Conservation (phyloP, 2,113 vertebrate species). For the Tonatia bakeri region DNA sequence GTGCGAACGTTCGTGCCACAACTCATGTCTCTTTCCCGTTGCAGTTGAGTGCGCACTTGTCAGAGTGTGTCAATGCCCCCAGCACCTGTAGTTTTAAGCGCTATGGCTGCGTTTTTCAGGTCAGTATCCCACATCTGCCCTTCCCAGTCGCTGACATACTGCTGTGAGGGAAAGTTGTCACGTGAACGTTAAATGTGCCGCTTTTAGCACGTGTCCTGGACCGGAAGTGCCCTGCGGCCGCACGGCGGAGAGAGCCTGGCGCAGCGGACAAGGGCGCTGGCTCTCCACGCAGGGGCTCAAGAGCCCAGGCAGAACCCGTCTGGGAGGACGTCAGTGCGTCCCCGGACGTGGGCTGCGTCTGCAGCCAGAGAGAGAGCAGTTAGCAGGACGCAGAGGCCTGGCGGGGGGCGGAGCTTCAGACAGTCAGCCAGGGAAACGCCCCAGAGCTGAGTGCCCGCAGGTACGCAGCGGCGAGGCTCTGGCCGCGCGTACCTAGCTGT, state of each 20-base stretch:
- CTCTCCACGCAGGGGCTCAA: constrained; percentile 30
- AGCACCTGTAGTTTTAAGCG: constrained; percentile 95
- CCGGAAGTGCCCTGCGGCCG: constrained; percentile 37
- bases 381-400: not conserved
- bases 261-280: constrained; percentile 51
- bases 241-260: constrained; percentile 21
- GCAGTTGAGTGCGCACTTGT: constrained; percentile 90
- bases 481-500: rapidly evolving
- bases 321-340: not conserved
- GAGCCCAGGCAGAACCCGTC: constrained; percentile 18
- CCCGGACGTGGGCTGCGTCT: not conserved
- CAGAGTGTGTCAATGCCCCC: constrained; percentile 97
- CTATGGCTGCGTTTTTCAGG: constrained; percentile 97
- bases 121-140: constrained; percentile 86
- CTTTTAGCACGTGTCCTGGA: constrained; percentile 69
- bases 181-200: constrained; percentile 59
- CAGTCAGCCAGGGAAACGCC: not conserved
- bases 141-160: constrained; percentile 80
- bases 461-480: not conserved
- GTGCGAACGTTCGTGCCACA: constrained; percentile 83
- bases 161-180: constrained; percentile 74
- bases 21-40: constrained; percentile 86
- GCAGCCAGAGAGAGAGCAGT: not conserved
- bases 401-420: constrained; percentile 14
- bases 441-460: not conserved